These are phyloP conservation scores for Glandiceps talaboti DNA, from an alignment of 53 echinoderm and acorn worm genomes.

Conservation along the genomic window DNA sequence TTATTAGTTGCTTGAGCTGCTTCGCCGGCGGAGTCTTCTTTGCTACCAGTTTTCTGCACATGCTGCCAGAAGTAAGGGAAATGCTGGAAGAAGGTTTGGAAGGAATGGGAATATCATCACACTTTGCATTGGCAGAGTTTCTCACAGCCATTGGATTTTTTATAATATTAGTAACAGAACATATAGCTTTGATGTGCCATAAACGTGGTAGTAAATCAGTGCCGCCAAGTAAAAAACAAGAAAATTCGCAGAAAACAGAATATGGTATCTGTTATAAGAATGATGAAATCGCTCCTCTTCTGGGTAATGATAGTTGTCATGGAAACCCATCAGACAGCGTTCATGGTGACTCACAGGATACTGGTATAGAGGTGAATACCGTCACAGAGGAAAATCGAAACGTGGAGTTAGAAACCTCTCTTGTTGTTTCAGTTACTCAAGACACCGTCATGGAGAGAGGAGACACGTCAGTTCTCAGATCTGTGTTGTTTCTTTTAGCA, in stretches of 20 bases:
- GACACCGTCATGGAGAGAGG: background rate
- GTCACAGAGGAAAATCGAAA: too few species aligned
- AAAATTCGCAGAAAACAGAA: background rate
- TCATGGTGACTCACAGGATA: background rate
- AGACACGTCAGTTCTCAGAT: constrained; percentile 11
- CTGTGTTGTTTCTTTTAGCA: constrained; percentile 57
- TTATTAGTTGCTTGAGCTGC: constrained; percentile 2
- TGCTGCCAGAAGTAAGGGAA: constrained; percentile 22
- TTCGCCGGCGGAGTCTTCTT: constrained; percentile 28
- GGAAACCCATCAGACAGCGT: background rate
- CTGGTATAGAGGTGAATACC: too few species aligned
- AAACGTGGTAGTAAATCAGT: background rate
- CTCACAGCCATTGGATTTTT: constrained; percentile 21
- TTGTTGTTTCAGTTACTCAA: background rate
- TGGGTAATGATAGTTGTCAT: background rate
- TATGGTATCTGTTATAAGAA: too few species aligned
- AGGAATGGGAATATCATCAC: background rate
- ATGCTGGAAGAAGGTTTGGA: constrained; percentile 6
- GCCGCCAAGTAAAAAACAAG: too few species aligned
- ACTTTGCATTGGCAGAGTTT: constrained; percentile 11
- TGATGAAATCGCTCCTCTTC: background rate
- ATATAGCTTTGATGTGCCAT: constrained; percentile 3
- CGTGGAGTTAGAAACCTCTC: background rate
- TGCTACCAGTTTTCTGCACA: constrained; percentile 17
- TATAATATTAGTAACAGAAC: constrained; percentile 12